These are phyloP conservation scores for Pristionchus entomophagus DNA, from an alignment of 2,888 invertebrate genomes.

Conservation along the genomic window DNA sequence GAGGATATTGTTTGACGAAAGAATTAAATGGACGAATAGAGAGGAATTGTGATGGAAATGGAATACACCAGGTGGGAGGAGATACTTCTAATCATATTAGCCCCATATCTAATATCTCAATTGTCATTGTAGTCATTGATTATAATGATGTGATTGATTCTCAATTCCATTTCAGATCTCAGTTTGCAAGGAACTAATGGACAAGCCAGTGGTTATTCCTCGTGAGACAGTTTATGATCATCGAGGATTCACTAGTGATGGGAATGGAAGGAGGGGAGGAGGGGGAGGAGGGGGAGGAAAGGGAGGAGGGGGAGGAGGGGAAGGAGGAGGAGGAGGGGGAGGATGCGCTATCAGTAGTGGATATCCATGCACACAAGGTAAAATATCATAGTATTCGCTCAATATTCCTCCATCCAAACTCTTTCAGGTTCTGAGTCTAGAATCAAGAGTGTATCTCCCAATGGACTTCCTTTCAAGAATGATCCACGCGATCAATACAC, in stretches of 20 bases:
- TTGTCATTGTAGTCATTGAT: no score
- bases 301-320: neutral
- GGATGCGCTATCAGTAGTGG: neutral
- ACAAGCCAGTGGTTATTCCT: neutral
- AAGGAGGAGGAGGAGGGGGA: neutral
- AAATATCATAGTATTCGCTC: neutral
- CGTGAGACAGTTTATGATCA: neutral
- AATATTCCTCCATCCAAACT: neutral
- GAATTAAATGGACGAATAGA: neutral
- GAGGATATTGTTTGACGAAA: neutral
- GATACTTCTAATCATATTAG: no score
- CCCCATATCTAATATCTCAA: no score
- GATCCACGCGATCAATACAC: neutral
- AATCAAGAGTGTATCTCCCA: neutral
- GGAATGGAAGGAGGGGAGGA: neutral
- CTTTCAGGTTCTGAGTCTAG: neutral
- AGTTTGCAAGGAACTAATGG: conserved; percentile 4
- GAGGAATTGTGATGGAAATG: conserved; percentile 21
- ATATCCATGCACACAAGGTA: neutral
- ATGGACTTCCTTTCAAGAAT: neutral
- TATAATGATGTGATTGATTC: no score
- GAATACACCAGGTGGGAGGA: neutral
- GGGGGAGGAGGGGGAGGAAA: neutral
- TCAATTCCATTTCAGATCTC: neutral
- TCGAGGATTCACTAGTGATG: neutral